Conservation (phyloP, 1,140 invertebrate species). For the Elymnias hypermnestra region DNA sequence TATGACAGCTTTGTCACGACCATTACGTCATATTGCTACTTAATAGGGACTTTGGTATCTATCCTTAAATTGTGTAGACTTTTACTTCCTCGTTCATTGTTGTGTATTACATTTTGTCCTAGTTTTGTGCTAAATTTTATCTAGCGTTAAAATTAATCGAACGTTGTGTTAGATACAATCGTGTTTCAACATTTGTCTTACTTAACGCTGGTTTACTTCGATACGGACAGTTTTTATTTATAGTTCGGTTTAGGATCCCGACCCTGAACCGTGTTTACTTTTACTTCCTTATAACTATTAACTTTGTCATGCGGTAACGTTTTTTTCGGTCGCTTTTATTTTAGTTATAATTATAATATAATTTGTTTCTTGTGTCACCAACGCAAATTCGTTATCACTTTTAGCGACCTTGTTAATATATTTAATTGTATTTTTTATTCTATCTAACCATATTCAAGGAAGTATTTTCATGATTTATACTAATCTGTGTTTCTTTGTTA, state of each 20-base stretch:
- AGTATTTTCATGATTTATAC: too few species aligned
- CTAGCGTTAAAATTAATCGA: slow-evolving; percentile 41
- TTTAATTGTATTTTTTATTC: too few species aligned
- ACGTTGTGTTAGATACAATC: slow-evolving; percentile 46
- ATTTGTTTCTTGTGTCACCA: background rate
- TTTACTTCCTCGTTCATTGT: slow-evolving; percentile 46
- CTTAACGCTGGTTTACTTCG: slow-evolving; percentile 26
- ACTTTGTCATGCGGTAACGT: slow-evolving; percentile 14
- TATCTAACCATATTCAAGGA: too few species aligned
- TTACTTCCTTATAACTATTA: slow-evolving; percentile 53
- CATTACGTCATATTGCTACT: slow-evolving; percentile 37
- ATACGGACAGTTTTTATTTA: slow-evolving; percentile 30
- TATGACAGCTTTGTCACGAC: slow-evolving; percentile 43
- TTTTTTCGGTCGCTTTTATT: slow-evolving; percentile 1
- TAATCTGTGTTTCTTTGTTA: too few species aligned
- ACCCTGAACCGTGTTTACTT: slow-evolving; percentile 49
- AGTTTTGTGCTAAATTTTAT: slow-evolving; percentile 33
- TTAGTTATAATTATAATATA: slow-evolving; percentile 1
- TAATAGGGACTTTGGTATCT: slow-evolving; percentile 29
- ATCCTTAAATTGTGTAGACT: slow-evolving; percentile 53
- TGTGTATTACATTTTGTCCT: slow-evolving; percentile 32
- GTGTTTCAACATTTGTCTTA: slow-evolving; percentile 39
- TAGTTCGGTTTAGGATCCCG: slow-evolving; percentile 29
- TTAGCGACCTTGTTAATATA: background rate
- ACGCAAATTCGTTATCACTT: background rate